phyloP scores from a whole-genome alignment of 2,113 vertebrate genomes.

The Pseudois nayaur region DNA sequence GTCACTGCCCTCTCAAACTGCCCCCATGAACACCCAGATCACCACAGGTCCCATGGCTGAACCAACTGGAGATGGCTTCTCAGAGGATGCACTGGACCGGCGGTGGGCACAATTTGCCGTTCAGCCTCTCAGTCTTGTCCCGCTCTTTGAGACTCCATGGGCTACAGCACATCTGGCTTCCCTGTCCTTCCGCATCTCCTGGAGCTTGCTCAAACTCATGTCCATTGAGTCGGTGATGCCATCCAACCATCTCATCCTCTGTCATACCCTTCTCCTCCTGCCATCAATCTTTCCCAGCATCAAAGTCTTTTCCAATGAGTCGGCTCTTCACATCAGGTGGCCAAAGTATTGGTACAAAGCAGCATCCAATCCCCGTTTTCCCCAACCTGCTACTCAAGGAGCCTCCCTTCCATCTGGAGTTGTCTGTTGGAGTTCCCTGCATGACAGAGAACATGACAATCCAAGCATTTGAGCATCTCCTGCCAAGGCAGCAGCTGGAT shows the following conservation, averaged over 20 bases:
- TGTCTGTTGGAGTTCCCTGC: neutral
- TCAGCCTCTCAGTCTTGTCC: neutral
- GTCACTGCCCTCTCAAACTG: fast-evolving
- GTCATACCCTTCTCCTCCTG: neutral
- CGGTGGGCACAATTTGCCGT: neutral
- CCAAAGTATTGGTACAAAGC: neutral
- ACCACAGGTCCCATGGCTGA: fast-evolving
- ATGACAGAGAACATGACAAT: neutral
- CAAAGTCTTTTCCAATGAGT: neutral
- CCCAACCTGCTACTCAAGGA: neutral
- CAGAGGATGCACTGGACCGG: fast-evolving
- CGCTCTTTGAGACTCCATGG: neutral
- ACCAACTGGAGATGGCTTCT: neutral
- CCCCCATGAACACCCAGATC: too few species aligned
- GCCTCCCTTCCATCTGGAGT: neutral
- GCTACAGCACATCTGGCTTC: neutral
- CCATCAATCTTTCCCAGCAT: neutral
- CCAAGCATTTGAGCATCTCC: neutral
- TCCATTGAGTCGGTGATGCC: neutral
- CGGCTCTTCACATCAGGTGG: neutral
- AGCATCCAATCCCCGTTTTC: fast-evolving
- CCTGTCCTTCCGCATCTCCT: neutral
- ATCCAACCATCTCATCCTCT: neutral
- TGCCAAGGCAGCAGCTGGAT: constrained; percentile 5
- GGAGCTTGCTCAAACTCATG: neutral